Evolutionary conservation across 1,140 invertebrate species (phyloP), one percentile per base, ranked within the genome.

Genomic region (Pinna nobilis): DNA sequence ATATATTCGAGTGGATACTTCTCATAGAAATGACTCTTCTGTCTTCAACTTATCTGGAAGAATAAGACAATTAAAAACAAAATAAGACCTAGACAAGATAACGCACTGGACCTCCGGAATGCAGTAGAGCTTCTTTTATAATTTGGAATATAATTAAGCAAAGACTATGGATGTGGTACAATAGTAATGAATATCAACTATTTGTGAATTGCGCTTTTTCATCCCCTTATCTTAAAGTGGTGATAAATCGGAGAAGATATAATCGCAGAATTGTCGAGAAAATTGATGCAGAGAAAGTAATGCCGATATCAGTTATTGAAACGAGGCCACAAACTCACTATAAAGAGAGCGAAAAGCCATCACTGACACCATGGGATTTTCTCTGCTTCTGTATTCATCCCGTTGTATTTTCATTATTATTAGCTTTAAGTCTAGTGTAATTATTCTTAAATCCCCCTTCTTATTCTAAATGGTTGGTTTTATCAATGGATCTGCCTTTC

Each of bases 111-210:
- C n/a, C n/a, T n/a, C n/a, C n/a, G n/a, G n/a, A n/a, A n/a, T n/a
- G n/a, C n/a, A n/a, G n/a, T n/a, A n/a, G n/a, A n/a, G n/a, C n/a
- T n/a, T n/a, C n/a, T n/a, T n/a, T n/a, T n/a, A n/a, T n/a, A n/a
- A n/a, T n/a, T n/a, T n/a, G n/a, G n/a, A n/a, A n/a, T n/a, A n/a
- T n/a, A n/a, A n/a, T n/a, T n/a, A 65, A 65, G 61, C 61, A 39
- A 28, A 28, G 33, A 49, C 61, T 50, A 47, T 47, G 33, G 47
- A 70, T 70, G 68, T 70, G 57, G 39, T 51, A 59, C 61, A 70
- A 70, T 28, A 32, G 39, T 70, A 70, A 70, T 70, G 68, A 70
- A 60, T 49, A 63, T 63, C 57, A 53, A 70, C 57, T 61, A 70
- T 70, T 50, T 63, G 57, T 70, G 35, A 61, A 63, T 61, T 20